Evolutionary conservation across 2,113 vertebrate species (phyloP).

Genomic region (Eublepharis macularius): DNA sequence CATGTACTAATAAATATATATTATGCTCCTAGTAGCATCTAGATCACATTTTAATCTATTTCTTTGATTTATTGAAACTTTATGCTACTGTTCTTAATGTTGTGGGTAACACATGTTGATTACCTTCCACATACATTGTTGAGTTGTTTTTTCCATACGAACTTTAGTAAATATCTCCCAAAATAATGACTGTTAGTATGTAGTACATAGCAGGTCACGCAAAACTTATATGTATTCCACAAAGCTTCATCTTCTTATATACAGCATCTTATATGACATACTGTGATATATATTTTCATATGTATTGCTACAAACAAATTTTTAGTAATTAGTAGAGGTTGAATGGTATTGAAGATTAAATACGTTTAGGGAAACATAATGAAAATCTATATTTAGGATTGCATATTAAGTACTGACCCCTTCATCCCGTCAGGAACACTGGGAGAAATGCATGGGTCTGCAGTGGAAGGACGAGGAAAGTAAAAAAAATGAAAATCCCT

Average conservation of each 20-base stretch:
- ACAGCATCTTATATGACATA: no score
- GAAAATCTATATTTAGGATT: no score
- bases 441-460: no score
- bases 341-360: no score
- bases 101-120: not conserved
- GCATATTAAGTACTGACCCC: no score
- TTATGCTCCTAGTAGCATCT: not conserved
- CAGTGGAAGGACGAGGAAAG: no score
- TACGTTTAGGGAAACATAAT: no score
- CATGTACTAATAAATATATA: not conserved
- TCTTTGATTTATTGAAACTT: slow-evolving; percentile 4
- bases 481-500: no score
- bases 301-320: no score
- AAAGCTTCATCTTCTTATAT: not conserved
- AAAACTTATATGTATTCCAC: not conserved
- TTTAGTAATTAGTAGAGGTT: no score
- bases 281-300: no score
- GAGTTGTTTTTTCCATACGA: slow-evolving; percentile 12
- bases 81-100: not conserved
- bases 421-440: no score
- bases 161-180: not conserved
- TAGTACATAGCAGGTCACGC: not conserved
- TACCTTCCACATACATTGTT: not conserved
- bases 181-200: not conserved
- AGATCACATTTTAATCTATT: not conserved